Evolutionary conservation across 1,140 invertebrate species (phyloP).

Genomic region (Lethrus apterus): DNA sequence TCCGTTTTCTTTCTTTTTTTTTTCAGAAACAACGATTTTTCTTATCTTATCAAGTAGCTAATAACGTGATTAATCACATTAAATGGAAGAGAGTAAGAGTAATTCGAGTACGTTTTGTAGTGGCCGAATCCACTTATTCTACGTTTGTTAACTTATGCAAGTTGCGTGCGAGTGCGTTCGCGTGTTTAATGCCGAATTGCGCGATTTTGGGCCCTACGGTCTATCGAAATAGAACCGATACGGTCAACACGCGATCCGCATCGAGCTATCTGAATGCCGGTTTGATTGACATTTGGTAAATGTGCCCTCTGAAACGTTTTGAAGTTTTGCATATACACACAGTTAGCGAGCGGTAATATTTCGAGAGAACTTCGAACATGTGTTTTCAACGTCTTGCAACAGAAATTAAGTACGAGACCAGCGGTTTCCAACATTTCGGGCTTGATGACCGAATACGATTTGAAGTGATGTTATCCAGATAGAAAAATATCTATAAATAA

Average conservation of each 20-base stretch:
- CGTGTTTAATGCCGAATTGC: constrained; percentile 9
- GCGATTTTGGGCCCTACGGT: constrained; percentile 11
- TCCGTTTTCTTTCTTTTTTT: too few species aligned
- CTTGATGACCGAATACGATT: too few species aligned
- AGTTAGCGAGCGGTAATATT: too few species aligned
- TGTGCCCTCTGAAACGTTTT: constrained; percentile 15
- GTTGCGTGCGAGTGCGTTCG: constrained; percentile 17
- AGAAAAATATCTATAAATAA: too few species aligned
- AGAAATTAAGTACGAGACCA: too few species aligned
- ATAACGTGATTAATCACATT: constrained; percentile 4
- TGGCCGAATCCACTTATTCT: constrained; percentile 14
- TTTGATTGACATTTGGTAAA: constrained; percentile 23
- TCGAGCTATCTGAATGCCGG: constrained; percentile 15
- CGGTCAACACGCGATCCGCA: constrained; percentile 12
- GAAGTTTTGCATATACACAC: constrained; percentile 15
- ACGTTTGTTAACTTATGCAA: constrained; percentile 18
- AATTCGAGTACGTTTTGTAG: constrained; percentile 11
- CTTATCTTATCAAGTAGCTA: constrained; percentile 16
- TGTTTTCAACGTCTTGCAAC: too few species aligned
- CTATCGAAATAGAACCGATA: not conserved
- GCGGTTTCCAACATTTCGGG: too few species aligned
- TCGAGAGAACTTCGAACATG: too few species aligned
- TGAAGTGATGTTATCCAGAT: too few species aligned
- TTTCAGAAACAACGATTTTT: too few species aligned
- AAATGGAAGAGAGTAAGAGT: not conserved